Evolutionary conservation across 2,113 vertebrate genomes (phyloP).

Genomic region (Xiphophorus couchianus): DNA sequence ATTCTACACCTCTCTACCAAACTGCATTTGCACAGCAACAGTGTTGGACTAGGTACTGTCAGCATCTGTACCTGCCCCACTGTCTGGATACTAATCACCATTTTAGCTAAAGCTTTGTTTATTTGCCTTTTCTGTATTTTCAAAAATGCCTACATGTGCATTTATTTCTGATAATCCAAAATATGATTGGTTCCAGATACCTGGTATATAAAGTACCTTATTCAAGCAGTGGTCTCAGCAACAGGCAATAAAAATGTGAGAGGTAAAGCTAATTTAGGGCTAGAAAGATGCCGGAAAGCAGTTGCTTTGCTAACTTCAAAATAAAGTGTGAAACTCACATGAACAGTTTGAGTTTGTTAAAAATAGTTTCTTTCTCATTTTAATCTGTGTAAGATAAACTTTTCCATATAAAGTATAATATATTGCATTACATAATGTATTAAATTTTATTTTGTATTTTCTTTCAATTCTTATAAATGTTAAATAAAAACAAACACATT

Average conservation of each 20-base stretch:
- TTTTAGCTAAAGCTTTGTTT: not conserved
- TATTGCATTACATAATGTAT: too few relatives aligned
- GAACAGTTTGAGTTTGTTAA: not conserved
- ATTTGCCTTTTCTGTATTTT: not conserved
- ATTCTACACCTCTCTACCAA: too few relatives aligned
- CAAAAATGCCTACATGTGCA: not conserved
- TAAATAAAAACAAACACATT: too few relatives aligned
- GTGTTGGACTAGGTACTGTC: too few relatives aligned
- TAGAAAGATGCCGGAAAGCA: not conserved
- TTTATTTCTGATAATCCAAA: not conserved
- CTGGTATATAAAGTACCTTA: not conserved
- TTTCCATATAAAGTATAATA: too few relatives aligned
- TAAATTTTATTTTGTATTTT: too few relatives aligned
- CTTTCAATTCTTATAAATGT: too few relatives aligned
- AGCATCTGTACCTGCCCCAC: too few relatives aligned
- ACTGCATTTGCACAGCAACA: too few relatives aligned
- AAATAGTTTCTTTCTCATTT: too few relatives aligned
- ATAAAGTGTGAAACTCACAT: slow-evolving; percentile 29
- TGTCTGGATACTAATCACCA: too few relatives aligned
- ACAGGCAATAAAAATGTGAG: not conserved
- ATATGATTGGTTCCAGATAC: not conserved
- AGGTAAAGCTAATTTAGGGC: not conserved
- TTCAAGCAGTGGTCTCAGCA: not conserved
- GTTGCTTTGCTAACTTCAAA: slow-evolving; percentile 11
- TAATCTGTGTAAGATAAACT: too few relatives aligned